These are phyloP conservation scores for Pseudolycoriella hygida DNA, from an alignment of 2,888 invertebrate species.

Conservation along the genomic window DNA sequence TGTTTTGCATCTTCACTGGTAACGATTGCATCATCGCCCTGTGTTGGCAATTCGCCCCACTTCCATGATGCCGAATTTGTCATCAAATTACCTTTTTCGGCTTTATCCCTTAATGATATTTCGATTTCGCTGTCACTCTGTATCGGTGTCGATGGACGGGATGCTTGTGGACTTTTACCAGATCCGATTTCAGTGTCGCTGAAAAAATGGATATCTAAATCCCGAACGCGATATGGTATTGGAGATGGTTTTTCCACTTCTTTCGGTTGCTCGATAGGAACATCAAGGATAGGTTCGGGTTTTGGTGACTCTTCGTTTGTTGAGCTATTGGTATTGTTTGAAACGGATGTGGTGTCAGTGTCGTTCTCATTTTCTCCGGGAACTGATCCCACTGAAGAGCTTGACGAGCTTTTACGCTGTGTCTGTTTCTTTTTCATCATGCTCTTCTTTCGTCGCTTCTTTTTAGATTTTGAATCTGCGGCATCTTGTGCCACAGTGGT, in stretches of 20 bases:
- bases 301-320: constrained; percentile 6
- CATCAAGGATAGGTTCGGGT: constrained; percentile 7
- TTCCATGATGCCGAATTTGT: constrained; percentile 47
- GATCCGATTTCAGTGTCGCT: constrained; percentile 83
- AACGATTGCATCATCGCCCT: neutral
- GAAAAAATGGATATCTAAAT: constrained; percentile 70
- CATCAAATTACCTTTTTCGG: constrained; percentile 14
- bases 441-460: constrained; percentile 62
- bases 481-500: neutral
- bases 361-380: constrained; percentile 15
- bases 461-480: constrained; percentile 30
- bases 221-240: constrained; percentile 27
- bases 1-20: constrained; percentile 11
- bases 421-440: constrained; percentile 63
- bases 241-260: constrained; percentile 18
- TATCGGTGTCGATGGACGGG: constrained; percentile 65
- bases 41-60: constrained; percentile 68
- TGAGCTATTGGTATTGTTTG: constrained; percentile 16
- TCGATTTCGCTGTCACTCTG: constrained; percentile 94
- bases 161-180: constrained; percentile 30
- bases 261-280: neutral
- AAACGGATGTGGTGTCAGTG: constrained; percentile 18
- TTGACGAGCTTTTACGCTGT: constrained; percentile 45
- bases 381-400: constrained; percentile 25
- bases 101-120: constrained; percentile 32